Evolutionary conservation across 2,113 vertebrate species (phyloP).

Genomic region (Ariopsis seemanni): DNA sequence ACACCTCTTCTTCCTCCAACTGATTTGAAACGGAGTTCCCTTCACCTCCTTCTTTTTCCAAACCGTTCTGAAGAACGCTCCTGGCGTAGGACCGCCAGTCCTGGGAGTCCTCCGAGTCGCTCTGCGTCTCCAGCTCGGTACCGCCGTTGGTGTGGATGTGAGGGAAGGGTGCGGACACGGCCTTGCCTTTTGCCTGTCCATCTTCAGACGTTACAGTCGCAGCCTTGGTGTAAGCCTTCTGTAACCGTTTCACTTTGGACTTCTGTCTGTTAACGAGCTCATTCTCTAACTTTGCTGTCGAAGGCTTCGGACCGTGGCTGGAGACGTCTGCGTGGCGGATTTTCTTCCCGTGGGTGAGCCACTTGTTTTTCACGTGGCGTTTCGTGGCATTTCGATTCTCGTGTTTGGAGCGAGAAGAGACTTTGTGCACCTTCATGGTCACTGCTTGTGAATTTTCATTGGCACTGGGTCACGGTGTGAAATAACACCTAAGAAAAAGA

Average conservation of each 20-base stretch:
- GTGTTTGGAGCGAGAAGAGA: slow-evolving; percentile 37
- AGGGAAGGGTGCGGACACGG: slow-evolving; percentile 26
- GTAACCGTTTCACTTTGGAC: slow-evolving; percentile 66
- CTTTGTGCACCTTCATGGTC: slow-evolving; percentile 74
- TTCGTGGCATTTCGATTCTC: slow-evolving; percentile 39
- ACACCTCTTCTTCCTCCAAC: slow-evolving; percentile 56
- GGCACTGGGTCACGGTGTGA: slow-evolving; percentile 25
- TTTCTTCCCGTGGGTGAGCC: slow-evolving; percentile 50
- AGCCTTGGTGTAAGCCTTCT: slow-evolving; percentile 59
- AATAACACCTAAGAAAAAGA: neutral
- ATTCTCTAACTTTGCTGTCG: slow-evolving; percentile 59
- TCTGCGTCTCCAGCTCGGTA: slow-evolving; percentile 43
- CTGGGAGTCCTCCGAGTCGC: slow-evolving; percentile 59
- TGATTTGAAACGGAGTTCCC: slow-evolving; percentile 36
- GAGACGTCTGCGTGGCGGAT: slow-evolving; percentile 44
- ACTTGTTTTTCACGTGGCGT: slow-evolving; percentile 62
- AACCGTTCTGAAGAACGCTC: slow-evolving; percentile 59
- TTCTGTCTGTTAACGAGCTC: slow-evolving; percentile 62
- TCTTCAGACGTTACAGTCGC: slow-evolving; percentile 31
- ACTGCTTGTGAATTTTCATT: slow-evolving; percentile 29
- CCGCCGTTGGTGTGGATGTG: slow-evolving; percentile 65
- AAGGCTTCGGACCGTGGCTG: slow-evolving; percentile 51
- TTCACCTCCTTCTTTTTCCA: neutral
- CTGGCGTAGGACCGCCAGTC: slow-evolving; percentile 65
- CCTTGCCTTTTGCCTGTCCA: slow-evolving; percentile 14